Conservation (phyloP, 2,113 vertebrate genomes). For the Gorsachius goisagi region DNA sequence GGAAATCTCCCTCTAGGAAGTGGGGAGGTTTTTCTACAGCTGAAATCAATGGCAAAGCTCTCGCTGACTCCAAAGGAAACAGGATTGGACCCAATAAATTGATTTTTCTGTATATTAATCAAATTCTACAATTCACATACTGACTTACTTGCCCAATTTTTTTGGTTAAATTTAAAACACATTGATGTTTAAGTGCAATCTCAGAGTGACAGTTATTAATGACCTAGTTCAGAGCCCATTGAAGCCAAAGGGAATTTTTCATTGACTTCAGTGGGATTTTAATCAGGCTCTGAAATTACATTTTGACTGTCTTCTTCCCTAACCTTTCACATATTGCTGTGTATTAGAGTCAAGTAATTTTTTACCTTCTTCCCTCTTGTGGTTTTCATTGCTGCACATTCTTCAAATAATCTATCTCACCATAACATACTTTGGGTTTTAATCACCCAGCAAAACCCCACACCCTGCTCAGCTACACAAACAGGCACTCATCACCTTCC, state of each 20-base stretch:
- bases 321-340: conserved; percentile 2
- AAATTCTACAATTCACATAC: background rate
- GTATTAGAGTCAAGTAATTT: background rate
- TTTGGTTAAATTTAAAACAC: conserved; percentile 38
- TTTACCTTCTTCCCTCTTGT: background rate
- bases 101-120: background rate
- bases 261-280: conserved; percentile 1
- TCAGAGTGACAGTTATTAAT: conserved; percentile 16
- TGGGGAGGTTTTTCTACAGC: background rate
- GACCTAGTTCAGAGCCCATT: background rate
- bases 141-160: background rate
- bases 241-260: conserved; percentile 20
- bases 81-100: background rate
- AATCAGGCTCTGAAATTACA: background rate
- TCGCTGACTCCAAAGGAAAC: background rate
- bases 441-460: conserved; percentile 1
- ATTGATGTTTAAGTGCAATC: background rate
- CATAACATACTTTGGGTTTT: background rate
- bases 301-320: conserved; percentile 17
- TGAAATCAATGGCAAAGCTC: background rate
- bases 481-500: background rate
- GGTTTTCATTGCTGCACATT: conserved; percentile 7
- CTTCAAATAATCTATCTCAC: conserved; percentile 24
- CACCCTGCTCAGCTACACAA: background rate
- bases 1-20: conserved; percentile 45